These are phyloP conservation scores for Zaprionus vittiger DNA, from an alignment of 1,140 invertebrate genomes.

Conservation along the genomic window DNA sequence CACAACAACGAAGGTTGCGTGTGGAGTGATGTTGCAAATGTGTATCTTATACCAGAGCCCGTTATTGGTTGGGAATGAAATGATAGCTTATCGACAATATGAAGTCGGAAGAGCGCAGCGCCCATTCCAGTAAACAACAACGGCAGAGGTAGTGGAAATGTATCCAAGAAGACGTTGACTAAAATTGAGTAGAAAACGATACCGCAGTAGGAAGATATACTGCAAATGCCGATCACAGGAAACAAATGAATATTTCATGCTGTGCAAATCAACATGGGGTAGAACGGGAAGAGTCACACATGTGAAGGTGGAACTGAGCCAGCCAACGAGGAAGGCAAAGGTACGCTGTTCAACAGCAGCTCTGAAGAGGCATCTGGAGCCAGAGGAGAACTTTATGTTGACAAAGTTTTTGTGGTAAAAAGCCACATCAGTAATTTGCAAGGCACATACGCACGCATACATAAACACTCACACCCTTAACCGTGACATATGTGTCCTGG, in stretches of 20 bases:
- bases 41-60: constrained; percentile 16
- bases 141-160: constrained; percentile 64
- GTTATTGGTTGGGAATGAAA: constrained; percentile 69
- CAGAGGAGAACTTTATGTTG: constrained; percentile 72
- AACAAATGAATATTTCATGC: constrained; percentile 83
- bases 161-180: constrained; percentile 64
- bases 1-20: constrained; percentile 57
- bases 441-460: constrained; percentile 43
- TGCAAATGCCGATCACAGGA: constrained; percentile 82
- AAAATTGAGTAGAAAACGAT: constrained; percentile 82
- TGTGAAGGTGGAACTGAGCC: constrained; percentile 10
- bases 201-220: constrained; percentile 79
- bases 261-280: constrained; percentile 72
- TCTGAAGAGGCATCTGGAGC: constrained; percentile 30
- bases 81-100: constrained; percentile 73
- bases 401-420: constrained; percentile 82
- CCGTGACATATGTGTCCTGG: constrained; percentile 73
- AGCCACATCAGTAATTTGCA: constrained; percentile 82
- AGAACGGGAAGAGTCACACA: constrained; percentile 4
- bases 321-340: constrained; percentile 48
- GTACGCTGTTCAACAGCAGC: constrained; percentile 57
- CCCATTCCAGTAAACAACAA: constrained; percentile 43
- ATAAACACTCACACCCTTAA: constrained; percentile 34
- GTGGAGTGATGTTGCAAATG: constrained; percentile 6
- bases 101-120: constrained; percentile 33